Percentiles rank a stretch among this genome's conserved stretches.
Conservation (phyloP, 2,113 vertebrate species). For the Coreoperca whiteheadi region DNA sequence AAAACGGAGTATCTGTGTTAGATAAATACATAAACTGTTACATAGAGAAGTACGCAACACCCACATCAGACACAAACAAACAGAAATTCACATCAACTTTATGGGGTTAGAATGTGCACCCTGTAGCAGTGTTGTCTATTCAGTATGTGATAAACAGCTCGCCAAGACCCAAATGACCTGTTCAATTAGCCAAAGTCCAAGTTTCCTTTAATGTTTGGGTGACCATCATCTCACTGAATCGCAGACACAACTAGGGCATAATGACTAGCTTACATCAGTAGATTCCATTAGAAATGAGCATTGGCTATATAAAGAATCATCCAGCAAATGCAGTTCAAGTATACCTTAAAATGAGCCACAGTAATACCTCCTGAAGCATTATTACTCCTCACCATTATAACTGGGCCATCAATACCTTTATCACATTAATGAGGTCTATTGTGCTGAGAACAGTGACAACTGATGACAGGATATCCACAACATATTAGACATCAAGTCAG, state of each 20-base stretch:
- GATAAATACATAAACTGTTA: constrained; percentile 42
- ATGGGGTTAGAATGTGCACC: not conserved
- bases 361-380: not conserved
- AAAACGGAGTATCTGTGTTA: constrained; percentile 34
- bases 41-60: constrained; percentile 24
- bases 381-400: constrained; percentile 25
- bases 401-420: constrained; percentile 14
- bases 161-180: not conserved
- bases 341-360: constrained; percentile 23
- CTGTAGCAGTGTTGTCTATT: constrained; percentile 10
- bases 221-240: constrained; percentile 9
- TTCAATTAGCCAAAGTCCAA: constrained; percentile 9
- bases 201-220: constrained; percentile 15
- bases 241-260: constrained; percentile 13
- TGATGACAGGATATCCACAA: constrained; percentile 4
- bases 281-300: constrained; percentile 25
- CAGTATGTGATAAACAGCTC: constrained; percentile 4
- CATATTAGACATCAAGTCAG: not conserved
- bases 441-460: constrained; percentile 33
- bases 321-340: constrained; percentile 5
- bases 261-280: constrained; percentile 32
- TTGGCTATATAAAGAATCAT: not conserved
- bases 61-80: constrained; percentile 44
- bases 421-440: constrained; percentile 44
- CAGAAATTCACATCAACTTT: constrained; percentile 16